Percentiles rank a stretch among this genome's conserved stretches.
Evolutionary conservation across 2,888 invertebrate genomes (phyloP).

Genomic region (Eupsilia transversa): DNA sequence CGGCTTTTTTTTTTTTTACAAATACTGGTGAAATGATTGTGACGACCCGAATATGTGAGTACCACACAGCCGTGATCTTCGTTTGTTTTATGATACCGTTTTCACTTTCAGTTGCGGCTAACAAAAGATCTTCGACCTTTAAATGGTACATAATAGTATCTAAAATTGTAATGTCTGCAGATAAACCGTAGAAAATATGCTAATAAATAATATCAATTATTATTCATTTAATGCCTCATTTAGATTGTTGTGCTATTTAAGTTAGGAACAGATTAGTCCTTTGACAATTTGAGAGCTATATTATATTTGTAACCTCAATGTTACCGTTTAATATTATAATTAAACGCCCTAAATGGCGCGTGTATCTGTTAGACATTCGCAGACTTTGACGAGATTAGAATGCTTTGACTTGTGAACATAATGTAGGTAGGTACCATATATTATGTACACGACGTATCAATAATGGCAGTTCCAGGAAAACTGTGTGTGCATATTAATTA

Average conservation of each 20-base stretch:
- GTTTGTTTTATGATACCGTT: neutral
- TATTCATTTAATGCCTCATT: slow-evolving; percentile 15
- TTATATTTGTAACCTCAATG: slow-evolving; percentile 21
- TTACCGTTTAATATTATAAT: slow-evolving; percentile 42
- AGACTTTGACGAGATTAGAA: slow-evolving; percentile 44
- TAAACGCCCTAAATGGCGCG: slow-evolving; percentile 18
- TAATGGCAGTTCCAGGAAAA: neutral
- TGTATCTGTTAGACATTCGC: slow-evolving; percentile 28
- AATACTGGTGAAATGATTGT: neutral
- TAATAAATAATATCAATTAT: slow-evolving; percentile 32
- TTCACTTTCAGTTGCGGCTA: slow-evolving; percentile 4
- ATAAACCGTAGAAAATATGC: slow-evolving; percentile 43
- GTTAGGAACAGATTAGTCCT: neutral
- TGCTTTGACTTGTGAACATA: slow-evolving; percentile 43
- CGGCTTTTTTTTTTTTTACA: neutral
- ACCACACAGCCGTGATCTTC: neutral
- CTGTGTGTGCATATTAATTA: neutral
- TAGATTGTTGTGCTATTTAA: neutral
- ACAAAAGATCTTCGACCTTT: slow-evolving; percentile 23
- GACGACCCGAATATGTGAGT: neutral
- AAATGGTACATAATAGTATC: slow-evolving; percentile 37
- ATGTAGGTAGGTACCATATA: neutral
- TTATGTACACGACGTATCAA: slow-evolving; percentile 7
- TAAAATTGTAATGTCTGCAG: slow-evolving; percentile 18
- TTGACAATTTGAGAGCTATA: slow-evolving; percentile 1